Evolutionary conservation across 1,140 invertebrate species (phyloP).

Genomic region (Nasonia giraulti): DNA sequence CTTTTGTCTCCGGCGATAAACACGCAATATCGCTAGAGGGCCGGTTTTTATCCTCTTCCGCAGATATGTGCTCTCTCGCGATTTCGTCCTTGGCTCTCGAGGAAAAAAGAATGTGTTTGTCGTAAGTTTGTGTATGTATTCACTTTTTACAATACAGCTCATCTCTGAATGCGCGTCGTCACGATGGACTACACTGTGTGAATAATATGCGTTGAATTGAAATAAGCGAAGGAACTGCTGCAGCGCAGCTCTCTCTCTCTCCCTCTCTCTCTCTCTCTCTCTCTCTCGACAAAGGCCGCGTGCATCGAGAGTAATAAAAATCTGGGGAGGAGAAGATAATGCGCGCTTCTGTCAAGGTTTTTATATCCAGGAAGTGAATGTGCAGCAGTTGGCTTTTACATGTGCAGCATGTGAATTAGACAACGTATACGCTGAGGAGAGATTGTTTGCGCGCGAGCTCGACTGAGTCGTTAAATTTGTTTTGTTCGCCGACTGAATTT

Average conservation of each 20-base stretch:
- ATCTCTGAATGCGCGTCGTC: neutral
- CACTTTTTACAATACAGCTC: neutral
- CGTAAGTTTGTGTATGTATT: slow-evolving; percentile 3
- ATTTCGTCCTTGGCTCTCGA: neutral
- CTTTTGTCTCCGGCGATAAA: slow-evolving; percentile 6
- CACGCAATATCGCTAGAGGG: neutral
- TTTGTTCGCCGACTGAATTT: neutral
- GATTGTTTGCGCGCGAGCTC: neutral
- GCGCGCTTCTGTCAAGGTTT: neutral
- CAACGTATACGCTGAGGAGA: neutral
- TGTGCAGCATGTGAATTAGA: neutral
- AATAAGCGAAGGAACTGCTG: too few relatives aligned
- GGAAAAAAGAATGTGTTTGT: slow-evolving; percentile 4
- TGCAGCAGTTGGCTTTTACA: neutral
- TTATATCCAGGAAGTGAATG: neutral
- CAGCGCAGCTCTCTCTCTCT: too few relatives aligned
- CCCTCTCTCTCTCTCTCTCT: too few relatives aligned
- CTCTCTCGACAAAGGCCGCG: neutral
- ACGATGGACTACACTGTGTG: too few relatives aligned
- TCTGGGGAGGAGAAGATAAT: neutral
- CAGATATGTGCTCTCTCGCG: neutral
- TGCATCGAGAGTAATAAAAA: slow-evolving; percentile 23
- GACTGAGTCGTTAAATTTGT: neutral
- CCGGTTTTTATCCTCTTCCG: neutral
- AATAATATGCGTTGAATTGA: too few relatives aligned